Base-by-base conservation (phyloP, 2,797 vertebrate species). In the Coccyzus lansbergi region DNA sequence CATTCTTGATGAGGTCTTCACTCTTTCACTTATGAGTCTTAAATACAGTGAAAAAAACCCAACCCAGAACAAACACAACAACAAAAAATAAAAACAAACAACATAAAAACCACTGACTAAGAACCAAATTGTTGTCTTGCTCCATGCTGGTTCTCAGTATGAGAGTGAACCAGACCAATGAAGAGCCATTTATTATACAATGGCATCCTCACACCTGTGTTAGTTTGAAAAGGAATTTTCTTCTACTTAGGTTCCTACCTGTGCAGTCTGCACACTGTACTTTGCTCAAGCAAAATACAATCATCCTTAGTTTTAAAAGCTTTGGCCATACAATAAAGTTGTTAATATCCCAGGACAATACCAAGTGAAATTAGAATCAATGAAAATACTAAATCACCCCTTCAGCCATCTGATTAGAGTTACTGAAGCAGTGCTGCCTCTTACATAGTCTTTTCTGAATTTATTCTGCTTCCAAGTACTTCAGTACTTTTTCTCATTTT, bases 241-340 rank as follows among this genome's bases (percentile, higher is more conserved):
- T 74, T 79, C 46, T 69, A 24, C 15, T 88, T 8, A 63, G 20
- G 40, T 17, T 46, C 7, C 28, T 29, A n/a, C 26, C 10, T 52
- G 42, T 65, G 56, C 12, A 44, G 20, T 22, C 31, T 58, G 36
- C 15, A 49, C 15, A 0, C 25, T 40, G 7, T 1, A 0, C 42
- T 89, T 91, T 91, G 28, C 26, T 85, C 76, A 69, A 84, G 40
- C 6, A 59, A 38, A 87, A 46, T 49, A 87, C 68, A 87, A 79
- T 89, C 34, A 42, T 36, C 29, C 34, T 78, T 80, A 59, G 36
- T n/a, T 82, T 71, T 83, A 82, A 85, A 83, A 91, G 51, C 60
- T 86, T 81, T 95, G 88, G 65, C 44, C 40, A 38, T 12, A 51
- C 79, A 93, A 67, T 71, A 86, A 90, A 93, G 59, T 20, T 60